Evolutionary conservation across 1,140 invertebrate genomes (phyloP), one percentile per base, ranked within the genome.

Genomic region (Drosophila pseudoananassae): DNA sequence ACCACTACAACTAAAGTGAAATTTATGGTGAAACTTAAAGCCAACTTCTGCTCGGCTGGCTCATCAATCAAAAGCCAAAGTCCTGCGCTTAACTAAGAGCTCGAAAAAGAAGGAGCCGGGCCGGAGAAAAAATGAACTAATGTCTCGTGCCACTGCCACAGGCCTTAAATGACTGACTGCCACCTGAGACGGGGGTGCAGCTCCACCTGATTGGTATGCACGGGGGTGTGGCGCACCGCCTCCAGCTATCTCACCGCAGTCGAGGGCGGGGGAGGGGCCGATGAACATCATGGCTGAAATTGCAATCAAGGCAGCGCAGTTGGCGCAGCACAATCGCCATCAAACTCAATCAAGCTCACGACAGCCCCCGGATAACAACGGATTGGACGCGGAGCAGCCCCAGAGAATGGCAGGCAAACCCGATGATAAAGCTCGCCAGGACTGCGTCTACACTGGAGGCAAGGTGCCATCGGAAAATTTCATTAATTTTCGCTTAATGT

Each of bases 401-500:
- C 33, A 36, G 33, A 36, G 33, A 36, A 36, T 36, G 52, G 14
- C 31, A 50, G 15, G 53, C n/a, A 25, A 47, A 60, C 27, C 50
- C 43, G 63, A 29, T 69, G 66, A 69, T 69, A 70, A 70, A 70
- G 50, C 66, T 56, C 43, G 17, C 40, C 47, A 31, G 40, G 52
- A 54, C 46, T 47, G 63, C 25, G 54, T 49, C 68, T 51, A 33
- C 36, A 55, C 50, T 56, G 46, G 50, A 14, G 58, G 43, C 54
- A 69, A 29, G 57, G 51, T 27, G 79, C 71, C 46, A 65, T 53
- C 53, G 57, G 59, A 78, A 84, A 83, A 83, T 83, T 83, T 83
- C 80, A 83, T 83, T 83, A 83, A 83, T 83, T 83, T 84, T 83
- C 79, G 75, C 80, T 83, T 83, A 83, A 83, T 83, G 79, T 75